Evolutionary conservation across 1,140 invertebrate species (phyloP).

Genomic region (Aphaenogaster floridana): DNA sequence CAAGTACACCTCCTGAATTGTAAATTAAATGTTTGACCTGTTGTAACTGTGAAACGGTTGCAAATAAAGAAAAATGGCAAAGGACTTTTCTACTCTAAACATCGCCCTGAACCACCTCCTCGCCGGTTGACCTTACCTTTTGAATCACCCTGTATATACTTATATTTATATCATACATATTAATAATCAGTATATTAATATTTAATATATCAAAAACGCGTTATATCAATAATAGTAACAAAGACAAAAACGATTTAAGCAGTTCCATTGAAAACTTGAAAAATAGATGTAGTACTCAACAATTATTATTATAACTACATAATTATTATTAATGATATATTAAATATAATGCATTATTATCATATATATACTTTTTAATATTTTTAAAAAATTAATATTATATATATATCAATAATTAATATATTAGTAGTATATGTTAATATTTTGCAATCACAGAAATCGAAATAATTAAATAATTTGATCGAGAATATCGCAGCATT

Average conservation of each 20-base stretch:
- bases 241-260: neutral
- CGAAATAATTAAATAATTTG: neutral
- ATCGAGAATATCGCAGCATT: neutral
- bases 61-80: too few species aligned
- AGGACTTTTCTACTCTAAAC: too few species aligned
- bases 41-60: too few species aligned
- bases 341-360: neutral
- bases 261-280: neutral
- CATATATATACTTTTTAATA: slow-evolving; percentile 3
- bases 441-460: neutral
- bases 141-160: too few species aligned
- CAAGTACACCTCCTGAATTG: too few species aligned
- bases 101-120: too few species aligned
- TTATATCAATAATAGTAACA: neutral
- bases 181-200: neutral
- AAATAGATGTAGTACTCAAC: neutral
- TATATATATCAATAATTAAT: neutral
- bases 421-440: slow-evolving; percentile 5
- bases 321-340: neutral
- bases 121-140: too few species aligned
- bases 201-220: neutral
- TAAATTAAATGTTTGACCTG: too few species aligned
- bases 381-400: neutral
- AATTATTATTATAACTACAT: neutral
- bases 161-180: too few species aligned